Evolutionary conservation across 2,797 vertebrate genomes (phyloP), one percentile per base, ranked within the genome.

Genomic region (Silurus aristotelis): DNA sequence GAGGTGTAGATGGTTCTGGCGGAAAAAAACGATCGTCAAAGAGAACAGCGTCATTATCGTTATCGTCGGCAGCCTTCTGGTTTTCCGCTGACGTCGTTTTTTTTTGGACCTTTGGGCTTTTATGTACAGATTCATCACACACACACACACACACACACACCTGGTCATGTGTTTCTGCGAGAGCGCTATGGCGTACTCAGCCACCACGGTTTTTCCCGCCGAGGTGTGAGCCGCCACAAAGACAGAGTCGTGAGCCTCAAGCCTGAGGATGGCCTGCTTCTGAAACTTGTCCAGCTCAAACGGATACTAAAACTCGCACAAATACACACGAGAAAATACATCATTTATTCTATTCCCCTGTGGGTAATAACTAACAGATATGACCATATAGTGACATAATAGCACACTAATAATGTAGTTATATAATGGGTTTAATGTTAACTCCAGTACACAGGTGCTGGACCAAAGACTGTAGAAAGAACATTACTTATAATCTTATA

Each of bases 161-260:
- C 97, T 96, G 0, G 97, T 98, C 97, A 98, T 98, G 94, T 98
- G 97, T 86, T 97, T 97, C 93, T 97, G 97, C 0, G 97, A 97
- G 80, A 98, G 94, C 0, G 97, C 97, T 43, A 98, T 97, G 88
- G 97, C 97, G 0, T 98, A 98, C 61, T 98, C 97, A 0, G 97
- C 97, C 89, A 98, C 97, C 86, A 97, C 97, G 0, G 97, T 98
- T 92, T 98, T 98, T 58, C 97, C 97, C 0, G 97, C 97, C 0
- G 97, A 98, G 0, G 97, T 98, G 92, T 98, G 97, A 0, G 97
- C 97, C 0, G 97, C 97, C 0, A 98, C 97, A 70, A 98, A 98
- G 70, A 98, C 96, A 0, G 97, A 98, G 48, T 97, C 94, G 0
- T 96, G 97, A 60, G 93, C 93, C 89, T 98, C 97, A 88, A 98